Conservation (phyloP, 2,888 invertebrate species). For the Mantis religiosa region DNA sequence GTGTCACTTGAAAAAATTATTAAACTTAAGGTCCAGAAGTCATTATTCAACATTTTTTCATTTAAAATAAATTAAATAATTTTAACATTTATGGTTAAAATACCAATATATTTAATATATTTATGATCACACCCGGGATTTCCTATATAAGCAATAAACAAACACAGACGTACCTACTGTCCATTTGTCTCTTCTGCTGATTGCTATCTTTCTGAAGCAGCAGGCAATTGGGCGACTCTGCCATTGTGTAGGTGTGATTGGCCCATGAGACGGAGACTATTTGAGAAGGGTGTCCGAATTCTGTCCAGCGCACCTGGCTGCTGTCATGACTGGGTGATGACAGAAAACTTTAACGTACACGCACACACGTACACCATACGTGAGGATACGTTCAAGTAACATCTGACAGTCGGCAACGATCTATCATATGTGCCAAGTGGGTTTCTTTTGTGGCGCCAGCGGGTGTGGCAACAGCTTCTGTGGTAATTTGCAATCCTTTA, state of each 20-base stretch:
- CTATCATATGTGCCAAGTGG: neutral
- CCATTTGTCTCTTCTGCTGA: neutral
- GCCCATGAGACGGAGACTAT: neutral
- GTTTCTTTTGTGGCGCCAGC: neutral
- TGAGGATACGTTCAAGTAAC: neutral
- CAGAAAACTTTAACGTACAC: neutral
- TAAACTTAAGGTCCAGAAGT: too few relatives aligned
- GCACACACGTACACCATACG: neutral
- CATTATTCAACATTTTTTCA: too few relatives aligned
- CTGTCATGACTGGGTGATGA: neutral
- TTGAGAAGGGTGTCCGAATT: neutral
- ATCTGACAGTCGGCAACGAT: neutral
- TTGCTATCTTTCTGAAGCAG: neutral
- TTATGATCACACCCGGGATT: too few relatives aligned
- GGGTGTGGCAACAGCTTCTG: neutral
- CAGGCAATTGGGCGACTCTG: neutral
- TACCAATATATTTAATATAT: too few relatives aligned
- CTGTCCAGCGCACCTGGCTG: neutral
- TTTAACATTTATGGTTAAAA: too few relatives aligned
- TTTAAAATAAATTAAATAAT: too few relatives aligned
- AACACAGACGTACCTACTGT: neutral
- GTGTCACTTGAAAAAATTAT: too few relatives aligned
- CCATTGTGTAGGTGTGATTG: neutral
- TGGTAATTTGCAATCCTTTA: neutral
- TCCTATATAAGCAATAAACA: neutral